phyloP scores from a whole-genome alignment of 2,113 vertebrate species.

The Chaetorhynchus papuensis region DNA sequence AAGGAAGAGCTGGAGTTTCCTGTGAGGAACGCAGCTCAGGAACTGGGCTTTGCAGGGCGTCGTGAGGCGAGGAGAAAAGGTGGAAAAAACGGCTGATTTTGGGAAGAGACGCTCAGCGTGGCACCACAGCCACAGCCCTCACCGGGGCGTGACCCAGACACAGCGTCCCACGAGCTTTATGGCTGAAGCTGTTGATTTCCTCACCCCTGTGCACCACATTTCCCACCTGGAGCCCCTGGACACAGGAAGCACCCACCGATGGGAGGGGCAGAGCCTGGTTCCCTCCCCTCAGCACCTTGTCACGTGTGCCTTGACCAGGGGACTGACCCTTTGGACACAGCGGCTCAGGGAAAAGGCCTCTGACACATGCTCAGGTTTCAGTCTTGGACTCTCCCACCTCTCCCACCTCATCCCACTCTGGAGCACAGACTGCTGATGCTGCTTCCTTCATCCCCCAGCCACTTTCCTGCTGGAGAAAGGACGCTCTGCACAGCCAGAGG shows the following conservation, averaged over 20 bases:
- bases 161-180: fast-evolving
- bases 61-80: neutral
- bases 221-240: neutral
- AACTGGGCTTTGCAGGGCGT: neutral
- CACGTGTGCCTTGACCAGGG: neutral
- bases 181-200: neutral
- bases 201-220: neutral
- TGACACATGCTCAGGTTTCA: neutral
- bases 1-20: neutral
- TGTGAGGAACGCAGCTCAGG: neutral
- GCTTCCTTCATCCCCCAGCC: neutral
- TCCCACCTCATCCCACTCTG: neutral
- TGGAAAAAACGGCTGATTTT: neutral
- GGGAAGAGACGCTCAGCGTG: neutral
- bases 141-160: fast-evolving
- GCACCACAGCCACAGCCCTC: too few relatives aligned
- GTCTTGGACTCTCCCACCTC: neutral
- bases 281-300: neutral
- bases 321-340: neutral
- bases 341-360: neutral
- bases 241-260: neutral
- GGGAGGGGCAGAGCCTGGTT: neutral
- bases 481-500: neutral
- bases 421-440: neutral
- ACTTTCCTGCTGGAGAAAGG: neutral